These are phyloP conservation scores for Leucoraja ocellata DNA, from an alignment of 2,797 vertebrate species.

Conservation along the genomic window DNA sequence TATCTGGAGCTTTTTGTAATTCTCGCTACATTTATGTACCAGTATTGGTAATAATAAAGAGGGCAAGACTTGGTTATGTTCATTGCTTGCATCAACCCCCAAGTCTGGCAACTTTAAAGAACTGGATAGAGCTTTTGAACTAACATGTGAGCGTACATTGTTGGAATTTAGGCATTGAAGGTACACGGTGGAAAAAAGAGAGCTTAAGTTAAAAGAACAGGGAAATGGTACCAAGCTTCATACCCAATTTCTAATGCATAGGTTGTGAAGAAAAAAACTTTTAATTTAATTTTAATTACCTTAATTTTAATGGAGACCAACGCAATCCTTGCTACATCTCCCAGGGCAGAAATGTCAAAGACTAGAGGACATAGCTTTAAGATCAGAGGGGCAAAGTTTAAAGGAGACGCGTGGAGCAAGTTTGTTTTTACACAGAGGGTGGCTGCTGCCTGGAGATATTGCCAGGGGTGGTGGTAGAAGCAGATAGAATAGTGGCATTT, in stretches of 20 bases:
- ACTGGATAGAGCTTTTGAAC: neutral
- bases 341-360: too few relatives aligned
- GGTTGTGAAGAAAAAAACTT: too few relatives aligned
- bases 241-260: neutral
- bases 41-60: neutral
- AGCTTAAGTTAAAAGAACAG: neutral
- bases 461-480: too few relatives aligned
- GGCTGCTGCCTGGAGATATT: too few relatives aligned
- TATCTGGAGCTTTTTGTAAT: neutral
- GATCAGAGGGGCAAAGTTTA: too few relatives aligned
- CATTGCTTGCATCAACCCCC: neutral
- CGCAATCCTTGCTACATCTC: too few relatives aligned
- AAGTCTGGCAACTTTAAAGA: neutral
- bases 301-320: too few relatives aligned
- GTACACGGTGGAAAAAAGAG: neutral
- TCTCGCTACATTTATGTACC: neutral
- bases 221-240: neutral
- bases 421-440: too few relatives aligned
- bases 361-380: too few relatives aligned
- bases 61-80: neutral
- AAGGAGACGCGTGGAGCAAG: too few relatives aligned
- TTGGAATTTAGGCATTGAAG: neutral
- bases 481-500: too few relatives aligned
- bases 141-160: neutral
- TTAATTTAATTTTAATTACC: too few relatives aligned